phyloP scores from a whole-genome alignment of 2,888 invertebrate species.

The Lasioglossum pauxillum region DNA sequence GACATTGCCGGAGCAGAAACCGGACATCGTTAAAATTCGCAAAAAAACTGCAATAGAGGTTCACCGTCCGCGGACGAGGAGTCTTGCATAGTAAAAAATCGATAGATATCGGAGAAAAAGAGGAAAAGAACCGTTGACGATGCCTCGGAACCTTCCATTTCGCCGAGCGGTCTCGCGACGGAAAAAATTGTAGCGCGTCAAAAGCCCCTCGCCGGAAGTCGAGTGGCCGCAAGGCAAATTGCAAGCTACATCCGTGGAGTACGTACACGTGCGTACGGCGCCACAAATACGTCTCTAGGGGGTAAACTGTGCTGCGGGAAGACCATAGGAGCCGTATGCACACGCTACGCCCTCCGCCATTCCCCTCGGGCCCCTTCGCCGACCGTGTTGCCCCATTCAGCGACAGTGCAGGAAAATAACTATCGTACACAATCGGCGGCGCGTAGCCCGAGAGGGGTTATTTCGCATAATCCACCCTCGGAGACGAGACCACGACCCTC shows the following conservation, averaged over 20 bases:
- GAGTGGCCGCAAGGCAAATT: slow-evolving; percentile 67
- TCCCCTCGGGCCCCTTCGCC: slow-evolving; percentile 14
- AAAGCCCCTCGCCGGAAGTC: slow-evolving; percentile 67
- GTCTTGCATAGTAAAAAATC: slow-evolving; percentile 9
- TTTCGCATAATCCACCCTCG: slow-evolving; percentile 74
- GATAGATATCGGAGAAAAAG: slow-evolving; percentile 3
- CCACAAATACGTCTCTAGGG: slow-evolving; percentile 65
- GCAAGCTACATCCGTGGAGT: slow-evolving; percentile 59
- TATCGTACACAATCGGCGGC: slow-evolving; percentile 73
- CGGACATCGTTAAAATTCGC: neutral
- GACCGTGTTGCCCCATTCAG: slow-evolving; percentile 44
- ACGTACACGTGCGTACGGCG: slow-evolving; percentile 56
- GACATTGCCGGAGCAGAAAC: neutral
- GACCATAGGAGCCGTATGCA: slow-evolving; percentile 62
- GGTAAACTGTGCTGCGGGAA: slow-evolving; percentile 56
- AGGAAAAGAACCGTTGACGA: slow-evolving; percentile 12
- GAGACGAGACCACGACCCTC: slow-evolving; percentile 53
- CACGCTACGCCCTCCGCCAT: slow-evolving; percentile 29
- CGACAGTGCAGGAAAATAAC: slow-evolving; percentile 74
- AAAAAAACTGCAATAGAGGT: neutral
- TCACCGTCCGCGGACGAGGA: neutral
- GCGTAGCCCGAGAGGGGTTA: slow-evolving; percentile 68
- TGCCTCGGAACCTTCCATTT: neutral
- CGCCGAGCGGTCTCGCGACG: slow-evolving; percentile 26
- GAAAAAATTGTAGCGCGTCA: slow-evolving; percentile 63